A percentile compares a stretch with the other conserved stretches of the same genome.
These are phyloP conservation scores for Harlomillsia oculata DNA, from an alignment of 1,140 invertebrate genomes.

Conservation along the genomic window DNA sequence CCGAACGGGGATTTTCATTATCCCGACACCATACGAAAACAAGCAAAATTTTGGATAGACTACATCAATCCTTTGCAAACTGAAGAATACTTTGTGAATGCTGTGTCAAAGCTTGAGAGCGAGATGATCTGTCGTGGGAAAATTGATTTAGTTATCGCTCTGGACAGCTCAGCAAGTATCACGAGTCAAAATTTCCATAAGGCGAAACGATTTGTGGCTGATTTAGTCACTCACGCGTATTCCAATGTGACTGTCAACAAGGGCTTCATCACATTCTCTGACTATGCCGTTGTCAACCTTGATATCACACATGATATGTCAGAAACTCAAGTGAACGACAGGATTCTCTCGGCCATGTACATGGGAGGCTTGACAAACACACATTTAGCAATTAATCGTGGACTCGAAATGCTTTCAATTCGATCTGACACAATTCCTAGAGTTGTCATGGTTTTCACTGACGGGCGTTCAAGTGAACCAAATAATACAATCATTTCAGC, in stretches of 20 bases:
- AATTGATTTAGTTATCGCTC: constrained; percentile 11
- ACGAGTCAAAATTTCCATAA: not conserved
- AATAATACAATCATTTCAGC: not conserved
- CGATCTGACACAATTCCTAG: not conserved
- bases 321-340: not conserved
- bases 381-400: not conserved
- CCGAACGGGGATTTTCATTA: no score
- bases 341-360: not conserved
- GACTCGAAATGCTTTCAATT: not conserved
- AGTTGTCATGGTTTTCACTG: constrained; percentile 10
- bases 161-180: constrained; percentile 14
- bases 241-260: not conserved
- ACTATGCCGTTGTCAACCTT: no score
- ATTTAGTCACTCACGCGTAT: constrained; percentile 3
- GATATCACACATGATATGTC: no score
- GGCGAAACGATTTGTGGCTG: constrained; percentile 4
- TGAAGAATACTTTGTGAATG: not conserved
- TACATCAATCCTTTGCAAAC: not conserved
- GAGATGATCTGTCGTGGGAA: not conserved
- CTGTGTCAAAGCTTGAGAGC: not conserved
- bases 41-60: not conserved
- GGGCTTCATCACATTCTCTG: not conserved
- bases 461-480: constrained; percentile 1
- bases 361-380: not conserved
- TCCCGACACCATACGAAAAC: not conserved